phyloP scores from a whole-genome alignment of 2,888 invertebrate species.

The Entomobrya proxima region DNA sequence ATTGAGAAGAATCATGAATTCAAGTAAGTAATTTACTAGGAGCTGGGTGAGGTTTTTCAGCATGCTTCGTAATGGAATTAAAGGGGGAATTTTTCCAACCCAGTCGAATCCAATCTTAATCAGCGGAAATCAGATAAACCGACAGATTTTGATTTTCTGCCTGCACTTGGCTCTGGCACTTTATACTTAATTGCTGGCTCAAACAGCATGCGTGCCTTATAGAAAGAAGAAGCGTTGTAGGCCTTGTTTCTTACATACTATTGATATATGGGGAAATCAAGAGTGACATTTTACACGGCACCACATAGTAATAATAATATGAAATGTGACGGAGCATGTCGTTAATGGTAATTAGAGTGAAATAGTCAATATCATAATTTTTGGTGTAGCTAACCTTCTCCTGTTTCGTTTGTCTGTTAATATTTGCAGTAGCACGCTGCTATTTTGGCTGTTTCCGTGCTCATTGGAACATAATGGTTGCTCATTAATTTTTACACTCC shows the following conservation, averaged over 20 bases:
- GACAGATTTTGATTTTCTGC: slow-evolving; percentile 6
- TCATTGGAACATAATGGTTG: neutral
- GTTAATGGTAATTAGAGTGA: slow-evolving; percentile 40
- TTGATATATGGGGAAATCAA: neutral
- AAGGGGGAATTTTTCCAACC: neutral
- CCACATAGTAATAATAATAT: neutral
- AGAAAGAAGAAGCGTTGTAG: neutral
- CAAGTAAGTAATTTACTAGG: neutral
- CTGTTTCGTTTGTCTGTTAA: neutral
- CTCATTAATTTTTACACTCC: slow-evolving; percentile 41
- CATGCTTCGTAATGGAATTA: neutral
- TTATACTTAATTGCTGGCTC: neutral
- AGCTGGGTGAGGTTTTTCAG: neutral
- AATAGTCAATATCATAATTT: slow-evolving; percentile 15
- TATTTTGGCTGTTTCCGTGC: neutral
- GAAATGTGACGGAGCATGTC: slow-evolving; percentile 22
- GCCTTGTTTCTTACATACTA: neutral
- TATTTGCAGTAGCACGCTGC: neutral
- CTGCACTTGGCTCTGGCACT: neutral
- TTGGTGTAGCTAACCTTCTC: neutral
- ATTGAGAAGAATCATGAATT: neutral
- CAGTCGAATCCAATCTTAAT: slow-evolving; percentile 23
- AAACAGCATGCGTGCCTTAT: neutral
- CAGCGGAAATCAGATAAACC: slow-evolving; percentile 14
- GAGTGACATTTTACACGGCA: neutral